These are phyloP conservation scores for Cheirogaleus medius DNA, from an alignment of 2,113 vertebrate species.

Conservation along the genomic window DNA sequence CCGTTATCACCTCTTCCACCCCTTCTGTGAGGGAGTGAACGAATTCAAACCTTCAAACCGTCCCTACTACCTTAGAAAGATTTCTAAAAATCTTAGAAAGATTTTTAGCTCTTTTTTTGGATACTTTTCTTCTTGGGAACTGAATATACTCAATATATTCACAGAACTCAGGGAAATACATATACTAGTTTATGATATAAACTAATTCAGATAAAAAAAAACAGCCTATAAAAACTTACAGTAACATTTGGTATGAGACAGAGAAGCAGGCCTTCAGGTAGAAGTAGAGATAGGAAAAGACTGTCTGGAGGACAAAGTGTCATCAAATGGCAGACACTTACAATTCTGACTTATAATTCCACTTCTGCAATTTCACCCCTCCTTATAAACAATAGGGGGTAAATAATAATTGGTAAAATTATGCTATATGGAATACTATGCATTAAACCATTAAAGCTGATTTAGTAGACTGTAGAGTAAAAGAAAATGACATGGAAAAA, in stretches of 20 bases:
- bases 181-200: not conserved
- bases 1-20: not conserved
- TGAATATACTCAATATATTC: not conserved
- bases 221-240: not conserved
- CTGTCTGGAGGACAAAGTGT: not conserved
- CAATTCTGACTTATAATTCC: not conserved
- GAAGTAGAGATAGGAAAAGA: not conserved
- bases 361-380: not conserved
- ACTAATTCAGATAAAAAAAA: not conserved
- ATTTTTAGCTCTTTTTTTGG: not conserved
- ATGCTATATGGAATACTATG: not conserved
- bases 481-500: constrained; percentile 1
- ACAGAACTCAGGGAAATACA: not conserved
- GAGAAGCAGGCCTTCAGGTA: not conserved
- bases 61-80: no score
- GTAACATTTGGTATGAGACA: not conserved
- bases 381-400: not conserved
- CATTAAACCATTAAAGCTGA: not conserved
- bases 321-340: not conserved
- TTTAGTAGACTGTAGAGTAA: not conserved
- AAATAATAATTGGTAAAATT: not conserved
- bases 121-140: not conserved
- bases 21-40: not conserved
- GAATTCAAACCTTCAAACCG: not conserved
- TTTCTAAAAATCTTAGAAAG: no score